Evolutionary conservation across 2,113 vertebrate species (phyloP).

Genomic region (Leptodactylus fuscus): DNA sequence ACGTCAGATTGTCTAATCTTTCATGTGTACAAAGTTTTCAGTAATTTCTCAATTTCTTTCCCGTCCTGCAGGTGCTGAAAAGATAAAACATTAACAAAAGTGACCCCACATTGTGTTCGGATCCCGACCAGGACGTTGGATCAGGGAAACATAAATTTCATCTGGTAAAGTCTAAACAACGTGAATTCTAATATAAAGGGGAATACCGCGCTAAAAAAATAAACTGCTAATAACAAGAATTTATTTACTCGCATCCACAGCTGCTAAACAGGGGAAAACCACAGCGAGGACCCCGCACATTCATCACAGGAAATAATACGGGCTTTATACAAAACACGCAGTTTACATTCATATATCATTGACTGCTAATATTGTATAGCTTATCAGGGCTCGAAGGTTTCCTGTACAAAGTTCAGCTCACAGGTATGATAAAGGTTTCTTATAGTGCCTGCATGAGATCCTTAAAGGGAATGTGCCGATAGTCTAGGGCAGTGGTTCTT

Average conservation of each 20-base stretch:
- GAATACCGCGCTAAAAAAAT: not conserved
- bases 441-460: no score
- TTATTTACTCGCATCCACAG: not conserved
- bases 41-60: no score
- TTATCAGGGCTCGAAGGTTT: not conserved
- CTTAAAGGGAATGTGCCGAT: no score
- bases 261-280: constrained; percentile 24
- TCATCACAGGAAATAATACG: not conserved
- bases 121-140: not conserved
- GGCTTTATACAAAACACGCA: not conserved
- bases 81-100: not conserved
- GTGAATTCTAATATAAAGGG: not conserved
- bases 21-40: not conserved
- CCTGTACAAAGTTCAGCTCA: not conserved
- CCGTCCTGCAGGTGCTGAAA: not conserved
- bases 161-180: constrained; percentile 5
- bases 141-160: not conserved
- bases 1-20: no score
- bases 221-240: not conserved
- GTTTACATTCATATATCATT: not conserved
- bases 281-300: not conserved
- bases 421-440: not conserved
- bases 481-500: no score
- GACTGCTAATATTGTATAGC: not conserved
- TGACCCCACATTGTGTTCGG: not conserved